Base-by-base conservation (phyloP, 1,140 invertebrate species). In the Trichomalopsis sarcophagae region DNA sequence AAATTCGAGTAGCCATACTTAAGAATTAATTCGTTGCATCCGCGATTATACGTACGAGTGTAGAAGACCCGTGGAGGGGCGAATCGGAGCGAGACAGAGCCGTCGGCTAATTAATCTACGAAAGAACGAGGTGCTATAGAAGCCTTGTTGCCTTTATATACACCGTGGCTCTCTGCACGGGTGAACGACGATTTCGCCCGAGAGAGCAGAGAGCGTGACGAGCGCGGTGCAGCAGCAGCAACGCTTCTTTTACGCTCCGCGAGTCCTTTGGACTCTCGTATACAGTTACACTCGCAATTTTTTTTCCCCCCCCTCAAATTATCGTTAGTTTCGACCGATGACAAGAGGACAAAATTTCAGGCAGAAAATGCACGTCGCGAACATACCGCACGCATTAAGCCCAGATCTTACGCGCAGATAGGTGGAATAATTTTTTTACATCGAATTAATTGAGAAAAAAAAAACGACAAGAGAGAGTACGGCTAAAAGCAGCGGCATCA, bases 321-420 rank as follows among this genome's bases (percentile, higher is more conserved):
- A 2, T 36, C 33, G 33, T 27, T 27, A 0, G 27, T 1, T 27
- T 27, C 27, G 27, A n/a, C 27, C 27, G 27, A 1, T 27, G 27
- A 27, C 27, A 27, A 27, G 27, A 27, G 27, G 27, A 27, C 27
- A 27, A 27, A 27, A 27, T 27, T 27, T 27, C 27, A 27, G 27
- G 27, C 27, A 27, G 27, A 27, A 27, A 9, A 82, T 82, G 71
- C 81, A 82, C 55, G 69, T 76, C 73, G 55, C 50, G 47, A 55
- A 44, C 76, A 44, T 82, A 27, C 81, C 81, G 55, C 55, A 62
- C 55, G 7, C 55, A n/a, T n/a, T 62, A n/a, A 17, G 5, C 55
- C n/a, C 17, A 62, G 55, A 62, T 62, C 55, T 2, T 62, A 62
- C 55, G 55, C 27, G n/a, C 17, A 40, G 23, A n/a, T 11, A 40